Conservation (phyloP, 2,888 invertebrate species). For the Andrena minutula region DNA sequence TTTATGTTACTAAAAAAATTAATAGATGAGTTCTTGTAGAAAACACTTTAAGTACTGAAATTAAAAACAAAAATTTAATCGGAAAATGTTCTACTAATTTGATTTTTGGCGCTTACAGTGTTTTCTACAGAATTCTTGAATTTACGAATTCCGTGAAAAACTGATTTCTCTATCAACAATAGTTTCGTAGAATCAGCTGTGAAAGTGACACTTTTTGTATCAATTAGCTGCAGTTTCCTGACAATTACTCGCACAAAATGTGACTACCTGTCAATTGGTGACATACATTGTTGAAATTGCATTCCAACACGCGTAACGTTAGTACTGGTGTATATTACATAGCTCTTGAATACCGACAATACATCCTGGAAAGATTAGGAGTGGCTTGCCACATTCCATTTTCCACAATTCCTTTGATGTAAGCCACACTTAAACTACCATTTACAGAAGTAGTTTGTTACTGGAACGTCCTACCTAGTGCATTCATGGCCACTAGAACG, state of each 20-base stretch:
- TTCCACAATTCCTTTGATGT: conserved; percentile 26
- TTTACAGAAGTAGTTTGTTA: conserved; percentile 24
- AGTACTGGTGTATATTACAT: not conserved
- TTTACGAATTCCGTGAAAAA: not conserved
- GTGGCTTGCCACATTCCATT: not conserved
- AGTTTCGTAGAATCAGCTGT: conserved; percentile 7
- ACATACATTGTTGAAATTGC: not conserved
- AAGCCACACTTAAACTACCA: not conserved
- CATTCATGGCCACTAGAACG: no score
- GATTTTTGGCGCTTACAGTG: not conserved
- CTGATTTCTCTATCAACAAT: not conserved
- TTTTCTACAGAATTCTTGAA: not conserved
- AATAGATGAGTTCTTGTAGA: no score
- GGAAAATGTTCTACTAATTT: not conserved
- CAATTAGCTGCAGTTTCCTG: not conserved
- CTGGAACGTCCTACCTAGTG: not conserved
- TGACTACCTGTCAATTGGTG: conserved; percentile 40
- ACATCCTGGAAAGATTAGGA: not conserved
- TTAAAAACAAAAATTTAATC: no score
- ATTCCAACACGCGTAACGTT: not conserved
- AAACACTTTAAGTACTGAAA: no score
- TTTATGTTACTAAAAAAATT: no score
- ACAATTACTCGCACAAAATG: conserved; percentile 41
- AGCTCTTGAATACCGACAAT: not conserved
- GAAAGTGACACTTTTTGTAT: conserved; percentile 13